Percentiles rank a stretch among this genome's conserved stretches.
phyloP scores from a whole-genome alignment of 2,797 vertebrate species.

The Prionace glauca region DNA sequence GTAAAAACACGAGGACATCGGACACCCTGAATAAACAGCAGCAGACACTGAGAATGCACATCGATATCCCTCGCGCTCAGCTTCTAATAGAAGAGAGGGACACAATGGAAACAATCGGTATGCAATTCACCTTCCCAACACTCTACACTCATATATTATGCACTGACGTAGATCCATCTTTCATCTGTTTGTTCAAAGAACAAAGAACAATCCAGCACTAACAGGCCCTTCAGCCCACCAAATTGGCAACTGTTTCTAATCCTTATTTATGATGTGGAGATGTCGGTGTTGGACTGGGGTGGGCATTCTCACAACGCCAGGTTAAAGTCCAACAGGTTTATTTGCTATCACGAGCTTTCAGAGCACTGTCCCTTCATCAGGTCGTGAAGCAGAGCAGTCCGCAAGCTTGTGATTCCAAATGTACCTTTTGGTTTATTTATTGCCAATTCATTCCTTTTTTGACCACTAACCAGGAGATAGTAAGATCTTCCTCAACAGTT shows the following conservation, averaged over 20 bases:
- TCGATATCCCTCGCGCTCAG: constrained; percentile 95
- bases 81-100: constrained; percentile 97
- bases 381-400: no score
- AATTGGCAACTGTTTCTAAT: no score
- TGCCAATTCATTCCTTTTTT: background rate
- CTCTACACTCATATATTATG: background rate
- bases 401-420: no score
- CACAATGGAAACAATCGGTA: constrained; percentile 98
- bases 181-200: background rate
- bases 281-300: no score
- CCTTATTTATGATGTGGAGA: no score
- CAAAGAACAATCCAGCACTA: no score
- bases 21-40: constrained; percentile 95
- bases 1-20: constrained; percentile 93
- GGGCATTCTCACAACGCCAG: no score
- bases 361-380: no score
- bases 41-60: constrained; percentile 94
- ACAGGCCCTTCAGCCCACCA: no score
- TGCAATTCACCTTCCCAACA: constrained; percentile 26
- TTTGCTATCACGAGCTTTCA: no score
- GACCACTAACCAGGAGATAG: background rate
- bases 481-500: background rate
- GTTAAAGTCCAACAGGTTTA: no score
- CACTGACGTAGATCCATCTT: background rate
- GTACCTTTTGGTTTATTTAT: no score